Evolutionary conservation across 2,888 invertebrate species (phyloP), one percentile per base, ranked within the genome.

Genomic region (Sacculina carcini): DNA sequence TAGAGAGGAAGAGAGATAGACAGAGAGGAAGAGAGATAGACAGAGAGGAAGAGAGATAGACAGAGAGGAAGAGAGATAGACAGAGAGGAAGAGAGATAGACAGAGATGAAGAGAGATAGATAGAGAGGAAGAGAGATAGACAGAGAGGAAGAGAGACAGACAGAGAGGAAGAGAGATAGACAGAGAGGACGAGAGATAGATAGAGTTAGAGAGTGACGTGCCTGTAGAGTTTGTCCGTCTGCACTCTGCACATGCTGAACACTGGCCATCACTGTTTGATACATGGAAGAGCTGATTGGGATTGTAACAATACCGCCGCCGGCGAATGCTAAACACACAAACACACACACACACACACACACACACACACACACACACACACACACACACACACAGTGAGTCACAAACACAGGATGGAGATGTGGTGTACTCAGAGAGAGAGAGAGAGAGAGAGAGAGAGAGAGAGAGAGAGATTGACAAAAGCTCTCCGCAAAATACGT

Each of bases 211-310:
- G n/a, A n/a, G n/a, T n/a, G n/a, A n/a, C n/a, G n/a, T n/a, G n/a
- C 56, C 38, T 56, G 56, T 23, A 56, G 54, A 10, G 55, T 55
- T 42, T 56, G 56, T 1, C 56, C 56, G 44, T 56, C 56, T 16
- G 54, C 44, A n/a, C 56, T 71, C 60, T 76, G 76, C 58, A 80
- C 71, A 63, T 76, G 75, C 65, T 82, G 80, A 65, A 86, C 83
- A 66, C 82, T 82, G 52, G 87, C 84, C 63, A 89, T 82, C 73
- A 90, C 87, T 54, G 86, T 84, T 70, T 92, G 90, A 71, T 92
- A 92, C 80, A 92, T 86, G 56, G 86, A 84, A 53, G 84, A 82
- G 40, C 85, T 82, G 56, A 92, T 86, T 52, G 92, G 92, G 60
- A 92, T 84, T 51, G 90, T 87, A 65, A 92, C 87, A 70, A 92